phyloP scores from a whole-genome alignment of 1,140 invertebrate genomes.

The Lysiphlebus fabarum region DNA sequence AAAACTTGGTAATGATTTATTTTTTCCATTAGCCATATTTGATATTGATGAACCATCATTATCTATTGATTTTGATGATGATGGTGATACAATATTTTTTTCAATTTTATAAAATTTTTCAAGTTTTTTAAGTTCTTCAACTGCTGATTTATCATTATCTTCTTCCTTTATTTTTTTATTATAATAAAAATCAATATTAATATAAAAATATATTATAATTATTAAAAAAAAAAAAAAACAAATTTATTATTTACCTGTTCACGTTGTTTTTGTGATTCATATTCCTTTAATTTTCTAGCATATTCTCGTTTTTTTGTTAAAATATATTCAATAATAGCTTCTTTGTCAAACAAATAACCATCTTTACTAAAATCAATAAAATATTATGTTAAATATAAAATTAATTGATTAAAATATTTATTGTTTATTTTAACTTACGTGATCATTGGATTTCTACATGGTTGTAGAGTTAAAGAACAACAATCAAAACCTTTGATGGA shows the following conservation, averaged over 20 bases:
- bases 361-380: conserved; percentile 68
- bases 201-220: too few relatives aligned
- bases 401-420: conserved; percentile 21
- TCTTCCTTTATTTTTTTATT: conserved; percentile 59
- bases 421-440: conserved; percentile 60
- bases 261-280: conserved; percentile 81
- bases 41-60: conserved; percentile 61
- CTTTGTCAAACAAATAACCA: conserved; percentile 95
- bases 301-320: conserved; percentile 94
- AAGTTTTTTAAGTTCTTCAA: conserved; percentile 69
- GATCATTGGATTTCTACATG: conserved; percentile 84
- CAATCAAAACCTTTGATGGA: conserved; percentile 98
- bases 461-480: conserved; percentile 94
- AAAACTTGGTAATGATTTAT: conserved; percentile 88
- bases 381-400: conserved; percentile 13
- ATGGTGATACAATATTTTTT: conserved; percentile 63
- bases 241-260: conserved; percentile 56
- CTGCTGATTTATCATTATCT: conserved; percentile 62
- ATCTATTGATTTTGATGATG: conserved; percentile 27
- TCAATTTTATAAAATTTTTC: conserved; percentile 76
- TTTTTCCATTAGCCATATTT: conserved; percentile 67
- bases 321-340: conserved; percentile 94
- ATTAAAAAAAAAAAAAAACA: neutral
- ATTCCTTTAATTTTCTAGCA: conserved; percentile 86
- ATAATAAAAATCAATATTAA: conserved; percentile 3